Base-by-base conservation (phyloP, 2,797 vertebrate genomes). In the Onychomys arenicola region DNA sequence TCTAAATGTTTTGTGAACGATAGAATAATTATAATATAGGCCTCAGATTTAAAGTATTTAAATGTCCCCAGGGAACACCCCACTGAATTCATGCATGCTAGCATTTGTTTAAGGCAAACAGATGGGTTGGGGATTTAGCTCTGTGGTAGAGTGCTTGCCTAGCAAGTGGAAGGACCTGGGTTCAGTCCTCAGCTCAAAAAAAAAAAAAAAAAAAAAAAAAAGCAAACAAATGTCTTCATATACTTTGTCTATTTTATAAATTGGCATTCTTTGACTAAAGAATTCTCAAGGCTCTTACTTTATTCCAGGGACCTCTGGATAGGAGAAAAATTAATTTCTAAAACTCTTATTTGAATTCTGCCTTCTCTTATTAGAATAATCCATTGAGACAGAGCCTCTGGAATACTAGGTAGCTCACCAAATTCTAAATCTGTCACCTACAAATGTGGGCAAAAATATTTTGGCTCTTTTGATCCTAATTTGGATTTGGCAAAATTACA, bases 401-500 rank as follows among this genome's bases (percentile, higher is more conserved):
- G n/a, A 52, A 69, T 77, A 25, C 75, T 91, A 89, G 40, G 65
- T 92, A 95, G 81, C 43, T 55, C 40, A 91, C 55, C 83, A 75
- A 32, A 84, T 94, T 95, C 40, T 57, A 96, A 97, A 59, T 87
- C 57, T 23, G 2, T 94, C 91, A 90, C 88, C 75, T 90, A 95
- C 82, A 90, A 96, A 89, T 94, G 27, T 95, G 82, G 95, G 75
- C 49, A 93, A 96, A 78, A 89, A 67, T 93, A 95, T 95, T 97
- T 96, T 95, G 90, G 84, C 88, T 97, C 90, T 93, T 96, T 93
- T 65, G 63, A 97, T 95, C 32, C 73, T 90, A 91, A 94, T 96
- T 96, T 96, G 85, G 65, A 61, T 80, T 94, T 97, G 95, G 96
- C 94, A 96, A 84, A 96, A 97, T 90, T 91, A 69, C 65, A 71